Evolutionary conservation across 2,797 vertebrate species (phyloP), one percentile per base, ranked within the genome.

Genomic region (Mionectes olivaceus): DNA sequence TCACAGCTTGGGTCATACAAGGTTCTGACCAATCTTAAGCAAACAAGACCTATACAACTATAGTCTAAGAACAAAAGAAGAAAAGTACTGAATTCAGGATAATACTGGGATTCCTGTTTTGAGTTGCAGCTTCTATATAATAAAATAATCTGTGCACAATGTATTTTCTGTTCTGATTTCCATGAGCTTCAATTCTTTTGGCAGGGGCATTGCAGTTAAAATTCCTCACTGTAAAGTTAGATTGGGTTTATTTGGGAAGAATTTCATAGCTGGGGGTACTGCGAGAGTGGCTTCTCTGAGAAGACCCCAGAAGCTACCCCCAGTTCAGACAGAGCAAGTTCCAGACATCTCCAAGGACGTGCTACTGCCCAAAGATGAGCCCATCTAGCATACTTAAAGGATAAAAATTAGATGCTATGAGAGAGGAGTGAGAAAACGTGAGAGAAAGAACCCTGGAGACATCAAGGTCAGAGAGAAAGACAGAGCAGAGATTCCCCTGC

Each of bases 401-500:
- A 13, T 11, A 10, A 32, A 55, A 63, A 59, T 69, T n/a, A n/a
- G 9, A 23, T 3, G 10, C 5, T 65, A 12, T 24, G 50, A 63
- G 18, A 86, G 6, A 14, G 2, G 19, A 73, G 14, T n/a, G 43
- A 37, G 33, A 52, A 68, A 65, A 37, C 14, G 8, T 3, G 11
- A 56, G 15, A 41, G 35, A 52, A 71, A 57, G 5, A 65, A 3
- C 10, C 16, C 23, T 39, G 68, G 16, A 59, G 13, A 22, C 9
- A 33, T 15, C 23, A 39, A 52, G 24, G 13, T 4, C 9, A 44
- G 37, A 44, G 59, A 50, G 33, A 9, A 35, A 65, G 52, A 73
- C 0, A 0, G 35, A 65, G 10, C 25, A 59, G 32, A 61, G 14
- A 25, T 25, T 56, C 2, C 25, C 5, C 12, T 46, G n/a, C n/a